These are phyloP conservation scores for Montipora efflorescens DNA, from an alignment of 64 coral and sea anemone genomes.

Conservation along the genomic window DNA sequence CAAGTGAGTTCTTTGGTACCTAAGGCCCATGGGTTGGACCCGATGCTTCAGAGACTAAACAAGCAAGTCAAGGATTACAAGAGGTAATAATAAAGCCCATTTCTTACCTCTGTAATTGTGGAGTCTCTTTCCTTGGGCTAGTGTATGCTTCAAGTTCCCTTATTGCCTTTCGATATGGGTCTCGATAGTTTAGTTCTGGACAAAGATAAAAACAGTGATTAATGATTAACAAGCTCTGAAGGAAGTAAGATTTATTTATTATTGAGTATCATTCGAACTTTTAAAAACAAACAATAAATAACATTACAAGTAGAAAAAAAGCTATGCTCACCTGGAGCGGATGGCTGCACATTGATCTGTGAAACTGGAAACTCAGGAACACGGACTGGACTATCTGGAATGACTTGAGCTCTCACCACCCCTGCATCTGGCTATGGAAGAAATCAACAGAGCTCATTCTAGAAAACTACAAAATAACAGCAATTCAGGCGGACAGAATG, in stretches of 20 bases:
- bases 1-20: too few species aligned
- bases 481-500: neutral
- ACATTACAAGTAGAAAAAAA: neutral
- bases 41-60: too few species aligned
- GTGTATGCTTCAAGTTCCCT: slow-evolving; percentile 16
- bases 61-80: too few species aligned
- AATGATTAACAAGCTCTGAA: neutral
- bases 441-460: neutral
- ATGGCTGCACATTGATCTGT: slow-evolving; percentile 29
- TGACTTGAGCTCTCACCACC: neutral
- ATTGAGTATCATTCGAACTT: too few species aligned
- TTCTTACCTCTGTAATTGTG: slow-evolving; percentile 21
- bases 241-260: too few species aligned
- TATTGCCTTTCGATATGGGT: slow-evolving; percentile 26
- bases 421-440: neutral
- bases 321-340: neutral
- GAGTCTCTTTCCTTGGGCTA: slow-evolving; percentile 33
- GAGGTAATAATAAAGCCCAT: too few species aligned
- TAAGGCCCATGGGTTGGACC: too few species aligned
- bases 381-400: slow-evolving; percentile 42
- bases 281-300: too few species aligned
- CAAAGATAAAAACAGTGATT: neutral
- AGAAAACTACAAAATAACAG: too few species aligned
- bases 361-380: slow-evolving; percentile 16
- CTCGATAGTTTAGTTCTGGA: slow-evolving; percentile 11